These are phyloP conservation scores for Clarias pachynema DNA, from an alignment of 2,797 vertebrate genomes.

Conservation along the genomic window DNA sequence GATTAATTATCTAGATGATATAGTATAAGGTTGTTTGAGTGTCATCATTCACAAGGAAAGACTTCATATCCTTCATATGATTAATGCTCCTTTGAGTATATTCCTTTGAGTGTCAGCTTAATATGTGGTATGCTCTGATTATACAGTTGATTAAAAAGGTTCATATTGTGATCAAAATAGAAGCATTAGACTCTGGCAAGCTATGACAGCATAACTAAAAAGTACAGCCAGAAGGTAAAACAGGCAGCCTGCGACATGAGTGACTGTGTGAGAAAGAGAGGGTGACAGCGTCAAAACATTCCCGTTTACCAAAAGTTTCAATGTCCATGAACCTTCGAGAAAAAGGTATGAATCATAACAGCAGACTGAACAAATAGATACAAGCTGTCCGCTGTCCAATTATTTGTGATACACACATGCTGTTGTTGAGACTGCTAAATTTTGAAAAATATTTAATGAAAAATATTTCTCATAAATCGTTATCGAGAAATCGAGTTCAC, in stretches of 20 bases:
- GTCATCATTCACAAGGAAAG: background rate
- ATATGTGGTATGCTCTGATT: background rate
- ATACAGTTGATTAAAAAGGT: background rate
- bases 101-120: background rate
- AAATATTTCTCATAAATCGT: background rate
- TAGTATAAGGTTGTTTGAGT: background rate
- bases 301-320: background rate
- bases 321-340: background rate
- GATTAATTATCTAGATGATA: background rate
- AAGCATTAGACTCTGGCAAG: background rate
- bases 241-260: background rate
- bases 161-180: background rate
- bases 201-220: constrained; percentile 10
- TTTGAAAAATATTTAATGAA: background rate
- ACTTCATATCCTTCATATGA: background rate
- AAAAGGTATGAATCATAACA: background rate
- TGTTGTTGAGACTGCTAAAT: background rate
- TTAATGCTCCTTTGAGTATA: no score
- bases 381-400: background rate
- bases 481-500: background rate
- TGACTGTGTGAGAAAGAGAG: background rate
- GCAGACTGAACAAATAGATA: background rate
- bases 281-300: background rate
- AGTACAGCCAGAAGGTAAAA: constrained; percentile 3
- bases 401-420: background rate